Percentiles rank a stretch among this genome's conserved stretches.
Conservation (phyloP, 2,113 vertebrate genomes). For the Cynopterus brachyotis region DNA sequence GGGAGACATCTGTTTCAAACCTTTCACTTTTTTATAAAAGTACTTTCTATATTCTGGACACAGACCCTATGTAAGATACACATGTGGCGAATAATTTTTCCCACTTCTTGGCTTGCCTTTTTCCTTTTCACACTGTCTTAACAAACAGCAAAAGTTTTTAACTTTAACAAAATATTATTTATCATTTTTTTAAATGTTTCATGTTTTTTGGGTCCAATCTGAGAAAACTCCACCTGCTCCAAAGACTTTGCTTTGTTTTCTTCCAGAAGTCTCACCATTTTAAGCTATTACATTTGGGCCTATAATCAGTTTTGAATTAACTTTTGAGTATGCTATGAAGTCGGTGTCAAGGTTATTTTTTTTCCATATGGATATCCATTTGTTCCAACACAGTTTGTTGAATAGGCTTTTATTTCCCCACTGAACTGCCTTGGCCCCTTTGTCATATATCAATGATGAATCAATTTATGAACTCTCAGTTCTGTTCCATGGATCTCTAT, state of each 20-base stretch:
- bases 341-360: neutral
- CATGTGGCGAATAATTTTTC: neutral
- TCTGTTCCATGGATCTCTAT: neutral
- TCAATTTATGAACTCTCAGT: neutral
- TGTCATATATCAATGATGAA: neutral
- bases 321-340: neutral
- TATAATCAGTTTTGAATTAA: neutral
- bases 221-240: neutral
- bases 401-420: neutral
- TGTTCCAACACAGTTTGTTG: neutral
- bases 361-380: neutral
- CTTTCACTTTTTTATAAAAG: neutral
- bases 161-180: neutral
- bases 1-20: neutral
- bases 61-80: neutral
- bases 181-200: neutral
- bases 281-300: neutral
- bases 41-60: neutral
- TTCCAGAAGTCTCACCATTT: neutral
- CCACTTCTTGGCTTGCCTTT: neutral
- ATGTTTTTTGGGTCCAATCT: neutral
- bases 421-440: neutral
- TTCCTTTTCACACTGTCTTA: neutral
- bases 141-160: neutral
- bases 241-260: neutral